Evolutionary conservation across 2,888 invertebrate genomes (phyloP).

Genomic region (Caenorhabditis uteleia): DNA sequence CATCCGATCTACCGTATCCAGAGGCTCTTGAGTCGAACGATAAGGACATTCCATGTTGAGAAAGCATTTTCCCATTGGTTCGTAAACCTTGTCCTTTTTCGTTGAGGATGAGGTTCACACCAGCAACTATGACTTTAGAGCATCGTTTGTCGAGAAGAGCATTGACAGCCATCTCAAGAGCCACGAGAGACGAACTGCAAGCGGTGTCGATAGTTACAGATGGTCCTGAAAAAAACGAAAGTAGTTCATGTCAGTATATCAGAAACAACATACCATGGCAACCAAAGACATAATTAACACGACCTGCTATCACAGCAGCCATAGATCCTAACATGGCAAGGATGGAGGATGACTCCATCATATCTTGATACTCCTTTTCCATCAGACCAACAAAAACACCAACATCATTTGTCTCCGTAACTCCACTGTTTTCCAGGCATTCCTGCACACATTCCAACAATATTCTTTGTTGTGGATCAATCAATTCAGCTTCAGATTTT

Average conservation of each 20-base stretch:
- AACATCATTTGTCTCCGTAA: conserved; percentile 30
- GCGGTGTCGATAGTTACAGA: conserved; percentile 94
- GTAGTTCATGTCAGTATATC: not conserved
- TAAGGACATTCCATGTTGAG: conserved; percentile 67
- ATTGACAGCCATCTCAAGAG: conserved; percentile 78
- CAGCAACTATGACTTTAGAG: conserved; percentile 86
- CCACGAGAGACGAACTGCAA: conserved; percentile 91
- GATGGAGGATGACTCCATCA: conserved; percentile 46
- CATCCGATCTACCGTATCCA: conserved; percentile 70
- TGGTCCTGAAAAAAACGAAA: conserved; percentile 73
- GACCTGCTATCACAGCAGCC: conserved; percentile 57
- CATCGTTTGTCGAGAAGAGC: conserved; percentile 85
- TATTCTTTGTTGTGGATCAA: conserved; percentile 67
- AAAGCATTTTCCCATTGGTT: conserved; percentile 66
- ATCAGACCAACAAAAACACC: conserved; percentile 65
- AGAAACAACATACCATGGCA: conserved; percentile 34
- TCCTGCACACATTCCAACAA: conserved; percentile 62
- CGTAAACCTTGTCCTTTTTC: conserved; percentile 56
- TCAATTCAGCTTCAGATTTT: conserved; percentile 59
- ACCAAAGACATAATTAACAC: conserved; percentile 57
- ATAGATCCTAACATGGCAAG: conserved; percentile 57
- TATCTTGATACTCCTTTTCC: conserved; percentile 64
- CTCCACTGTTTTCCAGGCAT: conserved; percentile 60
- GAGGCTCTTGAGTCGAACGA: conserved; percentile 69
- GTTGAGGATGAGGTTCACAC: conserved; percentile 77